Conservation (phyloP, 2,888 invertebrate species). For the Lochmaea crataegi region DNA sequence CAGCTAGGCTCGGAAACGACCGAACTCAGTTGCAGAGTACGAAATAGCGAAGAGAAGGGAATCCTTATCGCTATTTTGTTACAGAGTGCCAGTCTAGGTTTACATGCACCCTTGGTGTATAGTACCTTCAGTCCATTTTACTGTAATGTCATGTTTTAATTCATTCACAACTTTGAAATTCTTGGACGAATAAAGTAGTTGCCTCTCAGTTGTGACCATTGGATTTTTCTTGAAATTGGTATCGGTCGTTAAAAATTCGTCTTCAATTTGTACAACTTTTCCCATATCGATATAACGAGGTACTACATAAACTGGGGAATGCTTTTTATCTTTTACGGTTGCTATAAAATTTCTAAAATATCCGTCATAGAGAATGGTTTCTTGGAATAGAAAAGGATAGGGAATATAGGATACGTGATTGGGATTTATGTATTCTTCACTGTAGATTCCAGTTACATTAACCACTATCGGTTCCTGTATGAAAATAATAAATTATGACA, state of each 20-base stretch:
- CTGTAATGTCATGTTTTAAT: constrained; percentile 46
- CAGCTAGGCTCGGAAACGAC: too few relatives aligned
- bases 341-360: constrained; percentile 56
- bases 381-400: constrained; percentile 43
- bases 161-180: constrained; percentile 48
- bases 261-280: constrained; percentile 33
- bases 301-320: constrained; percentile 57
- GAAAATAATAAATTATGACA: not conserved
- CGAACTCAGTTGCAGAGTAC: too few relatives aligned
- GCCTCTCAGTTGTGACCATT: not conserved
- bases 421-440: constrained; percentile 18
- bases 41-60: too few relatives aligned
- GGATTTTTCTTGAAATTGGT: not conserved
- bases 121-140: constrained; percentile 54
- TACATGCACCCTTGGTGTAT: too few relatives aligned
- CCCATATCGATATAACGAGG: constrained; percentile 60
- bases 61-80: too few relatives aligned
- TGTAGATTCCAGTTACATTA: constrained; percentile 54
- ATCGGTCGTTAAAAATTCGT: not conserved
- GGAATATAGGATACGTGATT: constrained; percentile 33
- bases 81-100: too few relatives aligned
- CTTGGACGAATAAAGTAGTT: constrained; percentile 24
- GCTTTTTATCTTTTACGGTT: constrained; percentile 25
- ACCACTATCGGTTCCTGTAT: constrained; percentile 58
- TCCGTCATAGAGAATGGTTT: constrained; percentile 51